phyloP scores from a whole-genome alignment of 23 tunicate species.

The Botrylloides violaceus region DNA sequence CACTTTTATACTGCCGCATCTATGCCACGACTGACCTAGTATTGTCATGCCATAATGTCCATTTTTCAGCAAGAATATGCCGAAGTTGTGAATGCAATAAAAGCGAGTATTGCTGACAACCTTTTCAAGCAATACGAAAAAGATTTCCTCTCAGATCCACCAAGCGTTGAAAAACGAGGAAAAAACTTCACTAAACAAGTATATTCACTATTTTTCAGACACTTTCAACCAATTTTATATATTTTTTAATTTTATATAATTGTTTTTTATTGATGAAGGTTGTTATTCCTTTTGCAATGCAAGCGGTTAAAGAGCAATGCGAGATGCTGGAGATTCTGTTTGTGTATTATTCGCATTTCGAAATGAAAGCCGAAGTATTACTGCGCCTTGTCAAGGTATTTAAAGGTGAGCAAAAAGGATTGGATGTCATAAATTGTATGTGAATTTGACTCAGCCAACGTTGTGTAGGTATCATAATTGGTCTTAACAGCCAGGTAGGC shows the following conservation, averaged over 20 bases:
- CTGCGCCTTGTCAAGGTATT: slow-evolving; percentile 28
- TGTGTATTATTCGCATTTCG: slow-evolving; percentile 64
- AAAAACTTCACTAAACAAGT: slow-evolving; percentile 14
- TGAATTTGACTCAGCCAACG: background rate
- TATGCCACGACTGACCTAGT: no score
- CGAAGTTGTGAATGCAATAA: slow-evolving; percentile 11
- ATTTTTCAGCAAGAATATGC: slow-evolving; percentile 22
- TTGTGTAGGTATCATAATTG: background rate
- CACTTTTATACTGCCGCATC: no score
- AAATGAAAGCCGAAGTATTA: slow-evolving; percentile 39
- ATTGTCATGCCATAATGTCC: no score
- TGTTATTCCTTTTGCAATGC: slow-evolving; percentile 31
- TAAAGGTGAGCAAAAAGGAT: slow-evolving; percentile 29
- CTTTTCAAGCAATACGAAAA: slow-evolving; percentile 16
- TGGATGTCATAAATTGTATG: background rate
- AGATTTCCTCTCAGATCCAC: slow-evolving; percentile 6
- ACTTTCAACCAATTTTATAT: background rate
- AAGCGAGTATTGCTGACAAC: background rate
- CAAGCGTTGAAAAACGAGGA: background rate
- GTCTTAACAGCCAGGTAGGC: no score
- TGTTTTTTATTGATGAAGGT: slow-evolving; percentile 27
- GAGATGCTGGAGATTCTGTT: slow-evolving; percentile 58
- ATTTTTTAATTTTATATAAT: no score
- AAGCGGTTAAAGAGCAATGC: slow-evolving; percentile 74
- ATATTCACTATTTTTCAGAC: background rate